Conservation (phyloP, 2,888 invertebrate genomes). For the Bombylius major region DNA sequence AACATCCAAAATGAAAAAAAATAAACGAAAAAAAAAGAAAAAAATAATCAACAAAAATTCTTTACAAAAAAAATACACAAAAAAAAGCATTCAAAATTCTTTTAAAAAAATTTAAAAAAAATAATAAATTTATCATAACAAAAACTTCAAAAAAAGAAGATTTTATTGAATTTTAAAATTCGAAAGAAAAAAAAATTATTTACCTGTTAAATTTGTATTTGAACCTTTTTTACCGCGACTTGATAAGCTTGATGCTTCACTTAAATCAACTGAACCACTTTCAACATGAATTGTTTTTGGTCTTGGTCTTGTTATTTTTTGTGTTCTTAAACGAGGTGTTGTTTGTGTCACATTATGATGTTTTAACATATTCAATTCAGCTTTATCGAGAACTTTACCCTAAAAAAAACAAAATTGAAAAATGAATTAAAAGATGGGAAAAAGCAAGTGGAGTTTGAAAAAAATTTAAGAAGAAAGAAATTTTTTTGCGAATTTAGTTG, state of each 20-base stretch:
- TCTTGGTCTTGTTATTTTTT: slow-evolving; percentile 55
- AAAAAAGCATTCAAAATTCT: slow-evolving; percentile 15
- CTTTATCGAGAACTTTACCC: slow-evolving; percentile 70
- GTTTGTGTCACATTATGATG: slow-evolving; percentile 35
- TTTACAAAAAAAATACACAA: slow-evolving; percentile 13
- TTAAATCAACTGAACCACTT: slow-evolving; percentile 62
- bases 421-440: not conserved
- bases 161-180: too few species aligned
- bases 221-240: slow-evolving; percentile 70
- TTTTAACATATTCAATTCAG: slow-evolving; percentile 45
- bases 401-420: slow-evolving; percentile 29
- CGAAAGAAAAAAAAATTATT: slow-evolving; percentile 12
- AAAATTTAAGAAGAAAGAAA: not conserved
- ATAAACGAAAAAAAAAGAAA: slow-evolving; percentile 10
- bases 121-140: slow-evolving; percentile 4
- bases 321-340: slow-evolving; percentile 50
- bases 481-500: too few species aligned
- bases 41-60: slow-evolving; percentile 16
- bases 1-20: slow-evolving; percentile 11
- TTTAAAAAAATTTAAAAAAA: slow-evolving; percentile 12
- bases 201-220: slow-evolving; percentile 71
- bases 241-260: slow-evolving; percentile 59
- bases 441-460: too few species aligned
- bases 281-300: slow-evolving; percentile 89
- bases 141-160: slow-evolving; percentile 5